Conservation (phyloP, 2,113 vertebrate species). For the Dasyprocta punctata region DNA sequence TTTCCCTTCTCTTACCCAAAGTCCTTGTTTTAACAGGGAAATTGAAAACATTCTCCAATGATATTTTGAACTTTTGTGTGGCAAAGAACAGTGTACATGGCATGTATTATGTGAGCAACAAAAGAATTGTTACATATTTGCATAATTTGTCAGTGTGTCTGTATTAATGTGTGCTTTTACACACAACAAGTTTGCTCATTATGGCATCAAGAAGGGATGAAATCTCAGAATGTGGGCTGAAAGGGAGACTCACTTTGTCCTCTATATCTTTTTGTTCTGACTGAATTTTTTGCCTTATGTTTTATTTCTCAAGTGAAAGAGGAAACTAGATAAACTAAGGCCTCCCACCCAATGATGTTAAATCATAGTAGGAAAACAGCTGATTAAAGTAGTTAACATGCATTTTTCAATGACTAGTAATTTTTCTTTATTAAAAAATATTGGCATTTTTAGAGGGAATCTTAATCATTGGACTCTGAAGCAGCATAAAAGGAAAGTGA, state of each 20-base stretch:
- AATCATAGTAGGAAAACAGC: background rate
- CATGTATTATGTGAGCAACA: background rate
- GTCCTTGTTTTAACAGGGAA: background rate
- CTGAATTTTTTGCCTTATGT: slow-evolving; percentile 16
- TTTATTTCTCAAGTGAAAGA: slow-evolving; percentile 36
- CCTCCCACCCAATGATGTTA: background rate
- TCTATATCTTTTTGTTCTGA: background rate
- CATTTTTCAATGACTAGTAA: slow-evolving; percentile 31
- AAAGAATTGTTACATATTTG: background rate
- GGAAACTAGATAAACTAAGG: slow-evolving; percentile 8
- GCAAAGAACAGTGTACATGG: background rate
- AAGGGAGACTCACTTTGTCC: background rate
- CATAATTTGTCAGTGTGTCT: background rate
- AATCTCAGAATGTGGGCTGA: background rate
- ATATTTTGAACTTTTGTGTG: background rate
- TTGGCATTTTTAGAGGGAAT: background rate
- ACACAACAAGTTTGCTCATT: background rate
- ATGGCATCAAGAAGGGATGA: background rate
- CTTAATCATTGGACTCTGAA: background rate
- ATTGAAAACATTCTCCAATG: background rate
- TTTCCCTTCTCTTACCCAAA: background rate
- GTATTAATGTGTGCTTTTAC: background rate
- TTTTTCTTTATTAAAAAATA: background rate
- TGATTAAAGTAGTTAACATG: background rate
- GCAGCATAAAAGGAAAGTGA: background rate